phyloP scores from a whole-genome alignment of 2,888 invertebrate species.

The Leucozona laternaria region DNA sequence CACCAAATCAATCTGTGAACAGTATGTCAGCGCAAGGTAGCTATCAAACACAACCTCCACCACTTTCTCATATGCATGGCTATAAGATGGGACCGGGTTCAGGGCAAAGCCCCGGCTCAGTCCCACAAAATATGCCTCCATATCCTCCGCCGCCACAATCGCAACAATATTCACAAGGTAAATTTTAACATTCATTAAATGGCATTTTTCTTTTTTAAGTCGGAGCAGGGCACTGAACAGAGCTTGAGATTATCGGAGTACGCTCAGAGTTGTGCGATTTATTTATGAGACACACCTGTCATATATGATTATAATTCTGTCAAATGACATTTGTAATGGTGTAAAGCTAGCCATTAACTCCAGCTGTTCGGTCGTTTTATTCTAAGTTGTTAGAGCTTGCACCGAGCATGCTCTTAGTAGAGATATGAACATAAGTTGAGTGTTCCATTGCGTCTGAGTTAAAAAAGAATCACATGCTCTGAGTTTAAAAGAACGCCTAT shows the following conservation, averaged over 20 bases:
- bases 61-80: conserved; percentile 84
- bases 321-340: too few relatives aligned
- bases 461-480: not conserved
- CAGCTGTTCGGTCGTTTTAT: too few relatives aligned
- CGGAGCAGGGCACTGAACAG: not conserved
- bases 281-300: too few relatives aligned
- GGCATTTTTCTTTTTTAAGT: not conserved
- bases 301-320: too few relatives aligned
- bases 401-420: too few relatives aligned
- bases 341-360: too few relatives aligned
- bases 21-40: conserved; percentile 82
- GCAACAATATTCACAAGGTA: conserved; percentile 86
- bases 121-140: conserved; percentile 85
- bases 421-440: too few relatives aligned
- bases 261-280: too few relatives aligned
- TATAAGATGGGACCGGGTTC: conserved; percentile 88
- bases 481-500: not conserved
- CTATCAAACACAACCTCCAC: conserved; percentile 79
- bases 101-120: conserved; percentile 84
- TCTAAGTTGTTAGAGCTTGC: too few relatives aligned
- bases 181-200: not conserved
- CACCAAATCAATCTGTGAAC: conserved; percentile 81
- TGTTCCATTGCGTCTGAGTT: not conserved
- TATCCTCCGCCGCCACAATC: conserved; percentile 86
- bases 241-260: not conserved